phyloP scores from a whole-genome alignment of 2,113 vertebrate genomes.

The Nibea albiflora region DNA sequence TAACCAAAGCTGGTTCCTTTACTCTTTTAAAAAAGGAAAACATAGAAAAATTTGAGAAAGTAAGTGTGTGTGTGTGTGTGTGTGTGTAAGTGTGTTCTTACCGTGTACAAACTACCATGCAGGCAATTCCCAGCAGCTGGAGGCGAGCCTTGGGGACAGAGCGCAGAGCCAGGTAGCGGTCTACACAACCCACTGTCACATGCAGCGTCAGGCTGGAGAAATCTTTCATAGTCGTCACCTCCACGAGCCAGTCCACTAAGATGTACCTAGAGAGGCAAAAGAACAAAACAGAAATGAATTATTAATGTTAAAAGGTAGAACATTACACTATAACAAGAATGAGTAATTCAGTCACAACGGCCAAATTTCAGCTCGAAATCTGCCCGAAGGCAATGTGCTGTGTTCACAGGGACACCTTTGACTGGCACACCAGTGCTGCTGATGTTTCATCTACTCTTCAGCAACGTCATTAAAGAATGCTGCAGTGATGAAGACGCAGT shows the following conservation, averaged over 20 bases:
- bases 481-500: slow-evolving; percentile 7
- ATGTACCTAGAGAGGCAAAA: slow-evolving; percentile 88
- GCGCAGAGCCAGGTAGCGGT: slow-evolving; percentile 90
- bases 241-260: slow-evolving; percentile 96
- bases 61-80: too few relatives aligned
- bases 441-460: slow-evolving; percentile 5
- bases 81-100: slow-evolving; percentile 75
- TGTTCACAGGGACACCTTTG: neutral
- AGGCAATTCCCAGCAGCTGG: slow-evolving; percentile 96
- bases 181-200: slow-evolving; percentile 93
- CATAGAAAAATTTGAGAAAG: neutral
- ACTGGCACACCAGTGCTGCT: neutral
- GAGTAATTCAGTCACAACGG: neutral
- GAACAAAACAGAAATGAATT: neutral
- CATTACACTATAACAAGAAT: neutral
- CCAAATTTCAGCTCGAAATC: neutral
- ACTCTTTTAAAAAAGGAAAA: neutral
- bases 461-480: slow-evolving; percentile 17
- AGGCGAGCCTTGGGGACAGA: slow-evolving; percentile 90
- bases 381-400: neutral
- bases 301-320: too few relatives aligned
- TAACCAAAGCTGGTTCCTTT: too few relatives aligned
- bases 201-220: slow-evolving; percentile 95
- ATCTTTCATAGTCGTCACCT: slow-evolving; percentile 98
- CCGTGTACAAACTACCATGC: slow-evolving; percentile 99